Conservation (phyloP, 2,113 vertebrate genomes). For the Crotalus viridis region DNA sequence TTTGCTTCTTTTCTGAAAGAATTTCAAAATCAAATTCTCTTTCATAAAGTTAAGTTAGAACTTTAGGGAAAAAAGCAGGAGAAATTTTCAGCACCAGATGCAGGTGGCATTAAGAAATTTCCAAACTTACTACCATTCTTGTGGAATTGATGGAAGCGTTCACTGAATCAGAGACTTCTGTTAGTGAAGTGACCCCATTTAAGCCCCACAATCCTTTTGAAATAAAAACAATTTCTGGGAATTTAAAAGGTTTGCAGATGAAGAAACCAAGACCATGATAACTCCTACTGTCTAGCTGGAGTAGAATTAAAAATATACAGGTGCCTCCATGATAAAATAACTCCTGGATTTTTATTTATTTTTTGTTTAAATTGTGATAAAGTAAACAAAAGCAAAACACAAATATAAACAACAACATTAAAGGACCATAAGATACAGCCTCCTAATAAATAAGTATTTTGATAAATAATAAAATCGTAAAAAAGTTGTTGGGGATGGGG, state of each 20-base stretch:
- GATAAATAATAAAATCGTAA: background rate
- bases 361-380: background rate
- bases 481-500: background rate
- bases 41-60: background rate
- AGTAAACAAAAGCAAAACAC: background rate
- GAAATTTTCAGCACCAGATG: background rate
- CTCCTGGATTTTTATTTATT: background rate
- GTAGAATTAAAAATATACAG: background rate
- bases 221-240: background rate
- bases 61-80: background rate
- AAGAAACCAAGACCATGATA: background rate
- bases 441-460: background rate
- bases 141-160: background rate
- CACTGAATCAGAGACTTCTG: background rate
- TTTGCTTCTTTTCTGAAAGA: background rate
- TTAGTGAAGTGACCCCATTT: background rate
- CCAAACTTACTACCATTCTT: background rate
- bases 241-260: background rate
- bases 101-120: background rate
- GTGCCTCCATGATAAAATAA: background rate
- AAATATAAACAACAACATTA: background rate
- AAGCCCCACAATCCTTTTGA: background rate
- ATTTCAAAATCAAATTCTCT: background rate
- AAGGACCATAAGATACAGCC: background rate
- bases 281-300: background rate